phyloP scores from a whole-genome alignment of 2,797 vertebrate species.

The Lepilemur ruficaudatus region DNA sequence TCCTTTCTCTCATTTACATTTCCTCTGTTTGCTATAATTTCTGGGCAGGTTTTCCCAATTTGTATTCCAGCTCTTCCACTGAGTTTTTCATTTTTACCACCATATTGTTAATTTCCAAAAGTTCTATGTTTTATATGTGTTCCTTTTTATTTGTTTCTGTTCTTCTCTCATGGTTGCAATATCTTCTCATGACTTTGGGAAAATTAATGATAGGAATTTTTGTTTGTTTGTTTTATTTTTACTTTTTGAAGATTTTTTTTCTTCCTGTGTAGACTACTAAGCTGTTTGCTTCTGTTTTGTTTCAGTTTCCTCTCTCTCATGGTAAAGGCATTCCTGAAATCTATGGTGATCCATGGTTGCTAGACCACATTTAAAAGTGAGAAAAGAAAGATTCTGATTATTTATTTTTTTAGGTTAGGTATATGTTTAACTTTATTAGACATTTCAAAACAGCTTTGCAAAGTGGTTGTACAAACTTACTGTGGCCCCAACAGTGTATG shows the following conservation, averaged over 20 bases:
- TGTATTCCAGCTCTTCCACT: not conserved
- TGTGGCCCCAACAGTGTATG: not conserved
- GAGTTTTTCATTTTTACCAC: slow-evolving; percentile 1
- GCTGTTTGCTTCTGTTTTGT: not conserved
- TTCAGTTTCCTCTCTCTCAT: not conserved
- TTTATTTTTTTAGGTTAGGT: not conserved
- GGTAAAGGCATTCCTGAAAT: not conserved
- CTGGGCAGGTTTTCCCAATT: not conserved
- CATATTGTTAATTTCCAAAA: not conserved
- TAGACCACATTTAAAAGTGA: not conserved
- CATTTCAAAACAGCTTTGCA: not conserved
- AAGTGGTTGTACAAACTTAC: not conserved
- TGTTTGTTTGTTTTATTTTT: not conserved
- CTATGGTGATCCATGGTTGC: not conserved
- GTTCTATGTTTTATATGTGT: not conserved
- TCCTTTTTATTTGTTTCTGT: not conserved
- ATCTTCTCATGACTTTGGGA: not conserved
- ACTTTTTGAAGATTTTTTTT: not conserved
- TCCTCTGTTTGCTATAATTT: not conserved
- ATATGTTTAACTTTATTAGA: not conserved
- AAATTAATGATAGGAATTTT: not conserved
- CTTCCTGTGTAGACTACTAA: not conserved
- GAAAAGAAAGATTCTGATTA: not conserved
- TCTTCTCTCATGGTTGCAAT: not conserved
- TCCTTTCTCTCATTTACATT: not conserved